Percentiles rank a stretch among this genome's conserved stretches.
Evolutionary conservation across 2,113 vertebrate genomes (phyloP).

Genomic region (Trogon surrucura): DNA sequence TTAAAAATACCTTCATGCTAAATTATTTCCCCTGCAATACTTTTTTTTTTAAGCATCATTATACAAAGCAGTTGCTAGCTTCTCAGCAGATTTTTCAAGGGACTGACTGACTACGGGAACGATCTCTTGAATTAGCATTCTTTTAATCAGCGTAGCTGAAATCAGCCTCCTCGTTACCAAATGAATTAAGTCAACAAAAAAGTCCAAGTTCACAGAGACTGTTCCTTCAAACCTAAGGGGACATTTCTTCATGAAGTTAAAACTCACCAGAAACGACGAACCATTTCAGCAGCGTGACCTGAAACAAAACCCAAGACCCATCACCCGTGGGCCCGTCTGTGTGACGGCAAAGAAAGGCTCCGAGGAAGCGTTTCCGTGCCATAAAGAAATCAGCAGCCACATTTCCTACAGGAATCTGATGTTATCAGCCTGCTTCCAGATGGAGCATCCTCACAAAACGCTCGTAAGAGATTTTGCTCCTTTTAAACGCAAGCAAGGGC

Average conservation of each 20-base stretch:
- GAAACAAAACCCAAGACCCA: neutral
- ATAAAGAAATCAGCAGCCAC: neutral
- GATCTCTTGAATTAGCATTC: neutral
- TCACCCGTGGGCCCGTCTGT: neutral
- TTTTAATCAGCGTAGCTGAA: neutral
- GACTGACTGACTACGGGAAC: neutral
- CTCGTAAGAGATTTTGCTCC: neutral
- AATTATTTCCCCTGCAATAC: neutral
- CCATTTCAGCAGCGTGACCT: neutral
- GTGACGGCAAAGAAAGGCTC: neutral
- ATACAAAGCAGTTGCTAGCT: neutral
- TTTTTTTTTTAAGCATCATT: neutral
- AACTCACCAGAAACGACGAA: neutral
- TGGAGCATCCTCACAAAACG: neutral
- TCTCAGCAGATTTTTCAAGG: neutral
- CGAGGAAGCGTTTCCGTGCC: neutral
- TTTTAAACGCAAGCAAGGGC: neutral
- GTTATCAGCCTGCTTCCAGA: neutral
- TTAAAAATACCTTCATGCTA: neutral
- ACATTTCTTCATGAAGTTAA: neutral
- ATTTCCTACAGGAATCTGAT: neutral
- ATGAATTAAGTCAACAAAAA: neutral
- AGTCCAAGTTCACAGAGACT: neutral
- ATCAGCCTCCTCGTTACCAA: neutral
- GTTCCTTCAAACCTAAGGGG: neutral